These are phyloP conservation scores for Aromia moschata DNA, from an alignment of 2,888 invertebrate species.

Conservation along the genomic window DNA sequence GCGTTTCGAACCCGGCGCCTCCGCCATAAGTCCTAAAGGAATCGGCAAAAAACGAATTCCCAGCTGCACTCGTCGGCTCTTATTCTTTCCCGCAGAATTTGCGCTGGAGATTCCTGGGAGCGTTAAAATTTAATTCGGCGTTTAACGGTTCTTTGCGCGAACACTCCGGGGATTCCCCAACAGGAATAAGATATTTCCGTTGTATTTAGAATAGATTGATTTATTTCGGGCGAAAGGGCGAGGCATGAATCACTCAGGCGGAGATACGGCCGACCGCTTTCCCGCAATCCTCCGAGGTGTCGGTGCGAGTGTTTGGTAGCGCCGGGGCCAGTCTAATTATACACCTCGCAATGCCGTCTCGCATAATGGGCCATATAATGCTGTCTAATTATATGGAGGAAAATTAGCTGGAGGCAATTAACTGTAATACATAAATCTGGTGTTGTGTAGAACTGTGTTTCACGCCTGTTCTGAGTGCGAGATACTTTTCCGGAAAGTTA, in stretches of 20 bases:
- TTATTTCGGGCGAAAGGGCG: conserved; percentile 36
- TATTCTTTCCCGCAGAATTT: conserved; percentile 7
- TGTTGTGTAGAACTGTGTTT: not conserved
- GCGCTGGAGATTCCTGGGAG: conserved; percentile 16
- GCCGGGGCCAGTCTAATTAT: conserved; percentile 26
- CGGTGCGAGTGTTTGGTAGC: conserved; percentile 32
- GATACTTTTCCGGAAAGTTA: too few species aligned
- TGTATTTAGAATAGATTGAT: conserved; percentile 42
- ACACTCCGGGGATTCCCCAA: conserved; percentile 30
- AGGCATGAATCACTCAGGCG: conserved; percentile 39
- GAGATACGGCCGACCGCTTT: conserved; percentile 34
- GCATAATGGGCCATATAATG: conserved; percentile 15
- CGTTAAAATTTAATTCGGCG: conserved; percentile 23
- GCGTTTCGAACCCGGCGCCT: too few species aligned
- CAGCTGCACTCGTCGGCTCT: not conserved
- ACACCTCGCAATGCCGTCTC: conserved; percentile 2
- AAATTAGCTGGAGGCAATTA: conserved; percentile 8
- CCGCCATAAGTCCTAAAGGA: too few species aligned
- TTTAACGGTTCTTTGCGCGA: conserved; percentile 24
- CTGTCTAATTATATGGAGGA: conserved; percentile 7
- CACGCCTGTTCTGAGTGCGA: too few species aligned
- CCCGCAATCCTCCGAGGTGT: conserved; percentile 39
- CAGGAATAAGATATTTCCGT: conserved; percentile 38
- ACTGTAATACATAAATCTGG: conserved; percentile 4
- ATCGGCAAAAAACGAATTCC: not conserved